These are phyloP conservation scores for Urechis unicinctus DNA, from an alignment of 2,888 invertebrate genomes.

Conservation along the genomic window DNA sequence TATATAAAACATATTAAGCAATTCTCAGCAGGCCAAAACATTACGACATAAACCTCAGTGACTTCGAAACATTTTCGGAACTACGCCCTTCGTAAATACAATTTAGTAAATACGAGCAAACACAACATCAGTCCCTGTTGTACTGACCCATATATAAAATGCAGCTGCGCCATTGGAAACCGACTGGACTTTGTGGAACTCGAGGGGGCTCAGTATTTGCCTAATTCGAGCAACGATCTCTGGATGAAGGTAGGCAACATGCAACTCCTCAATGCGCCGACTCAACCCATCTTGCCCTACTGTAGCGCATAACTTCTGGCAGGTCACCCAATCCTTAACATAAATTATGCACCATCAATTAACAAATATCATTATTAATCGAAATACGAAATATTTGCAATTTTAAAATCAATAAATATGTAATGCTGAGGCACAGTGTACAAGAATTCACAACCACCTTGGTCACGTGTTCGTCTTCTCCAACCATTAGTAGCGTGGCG, in stretches of 20 bases:
- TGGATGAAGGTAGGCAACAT: slow-evolving; percentile 28
- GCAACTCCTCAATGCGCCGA: slow-evolving; percentile 27
- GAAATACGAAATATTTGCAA: too few relatives aligned
- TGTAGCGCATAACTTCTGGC: slow-evolving; percentile 28
- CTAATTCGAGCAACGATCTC: slow-evolving; percentile 25
- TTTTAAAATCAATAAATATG: too few relatives aligned
- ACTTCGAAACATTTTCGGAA: too few relatives aligned
- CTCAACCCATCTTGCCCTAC: slow-evolving; percentile 30
- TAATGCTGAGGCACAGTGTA: too few relatives aligned
- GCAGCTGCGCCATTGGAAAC: slow-evolving; percentile 37
- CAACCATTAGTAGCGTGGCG: slow-evolving; percentile 34
- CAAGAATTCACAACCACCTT: slow-evolving; percentile 20
- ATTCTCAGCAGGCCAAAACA: too few relatives aligned
- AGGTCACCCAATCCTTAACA: slow-evolving; percentile 32
- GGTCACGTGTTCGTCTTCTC: slow-evolving; percentile 29
- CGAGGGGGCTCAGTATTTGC: slow-evolving; percentile 25
- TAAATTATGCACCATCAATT: neutral
- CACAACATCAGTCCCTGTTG: too few relatives aligned
- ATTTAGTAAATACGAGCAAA: too few relatives aligned
- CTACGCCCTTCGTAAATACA: too few relatives aligned
- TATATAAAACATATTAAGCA: too few relatives aligned
- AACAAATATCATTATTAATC: too few relatives aligned
- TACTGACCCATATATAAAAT: slow-evolving; percentile 40
- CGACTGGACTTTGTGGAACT: slow-evolving; percentile 26
- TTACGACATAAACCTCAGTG: too few relatives aligned